phyloP scores from a whole-genome alignment of 1,140 invertebrate species.

The Drosophila novamexicana region DNA sequence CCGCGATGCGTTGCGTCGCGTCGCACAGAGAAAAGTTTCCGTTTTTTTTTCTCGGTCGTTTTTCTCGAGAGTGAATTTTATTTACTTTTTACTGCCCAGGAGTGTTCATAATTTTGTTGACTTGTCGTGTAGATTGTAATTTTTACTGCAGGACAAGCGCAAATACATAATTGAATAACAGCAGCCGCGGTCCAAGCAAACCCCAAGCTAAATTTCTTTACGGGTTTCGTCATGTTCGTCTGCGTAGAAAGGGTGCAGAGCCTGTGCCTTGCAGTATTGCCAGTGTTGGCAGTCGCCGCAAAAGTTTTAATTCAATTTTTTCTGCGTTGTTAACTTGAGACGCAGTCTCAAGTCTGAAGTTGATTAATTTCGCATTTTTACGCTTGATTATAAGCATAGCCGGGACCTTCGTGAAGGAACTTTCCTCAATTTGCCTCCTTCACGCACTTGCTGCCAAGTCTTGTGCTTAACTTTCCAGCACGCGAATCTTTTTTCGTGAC shows the following conservation, averaged over 20 bases:
- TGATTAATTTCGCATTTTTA: slow-evolving; percentile 83
- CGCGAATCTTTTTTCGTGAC: slow-evolving; percentile 76
- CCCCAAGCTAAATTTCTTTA: slow-evolving; percentile 17
- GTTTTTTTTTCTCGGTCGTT: background rate
- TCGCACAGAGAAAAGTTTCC: slow-evolving; percentile 64
- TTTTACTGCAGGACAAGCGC: slow-evolving; percentile 82
- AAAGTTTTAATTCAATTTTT: slow-evolving; percentile 83
- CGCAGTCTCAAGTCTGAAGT: slow-evolving; percentile 53
- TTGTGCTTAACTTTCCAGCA: slow-evolving; percentile 26
- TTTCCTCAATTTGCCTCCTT: slow-evolving; percentile 45
- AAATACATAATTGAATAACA: slow-evolving; percentile 84
- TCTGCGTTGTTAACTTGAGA: slow-evolving; percentile 82
- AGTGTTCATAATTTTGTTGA: slow-evolving; percentile 84
- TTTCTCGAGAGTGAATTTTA: slow-evolving; percentile 63
- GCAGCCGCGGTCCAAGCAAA: slow-evolving; percentile 19
- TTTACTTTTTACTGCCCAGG: slow-evolving; percentile 79
- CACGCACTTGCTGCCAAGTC: slow-evolving; percentile 38
- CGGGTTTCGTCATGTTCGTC: background rate
- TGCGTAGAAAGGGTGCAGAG: slow-evolving; percentile 50
- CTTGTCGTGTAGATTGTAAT: slow-evolving; percentile 82
- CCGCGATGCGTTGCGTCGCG: slow-evolving; percentile 54
- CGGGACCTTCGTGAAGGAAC: slow-evolving; percentile 20
- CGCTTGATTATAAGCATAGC: slow-evolving; percentile 72
- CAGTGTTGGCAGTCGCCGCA: slow-evolving; percentile 12
- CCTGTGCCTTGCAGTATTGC: background rate